Evolutionary conservation across 2,888 invertebrate genomes (phyloP).

Genomic region (Drosophila neotestacea): DNA sequence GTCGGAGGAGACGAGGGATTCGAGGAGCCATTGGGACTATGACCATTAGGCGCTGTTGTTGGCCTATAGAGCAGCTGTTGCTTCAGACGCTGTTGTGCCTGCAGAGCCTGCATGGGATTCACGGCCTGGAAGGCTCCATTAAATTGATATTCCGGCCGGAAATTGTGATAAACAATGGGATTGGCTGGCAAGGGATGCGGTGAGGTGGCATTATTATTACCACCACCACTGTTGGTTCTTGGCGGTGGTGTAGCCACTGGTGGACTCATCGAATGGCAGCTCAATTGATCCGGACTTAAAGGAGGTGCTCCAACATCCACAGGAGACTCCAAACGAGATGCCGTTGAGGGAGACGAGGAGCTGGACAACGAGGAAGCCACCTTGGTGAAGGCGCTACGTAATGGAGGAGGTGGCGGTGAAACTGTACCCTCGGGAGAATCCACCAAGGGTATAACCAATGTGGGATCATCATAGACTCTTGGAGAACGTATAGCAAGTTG

Average conservation of each 20-base stretch:
- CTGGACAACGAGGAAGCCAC: conserved; percentile 85
- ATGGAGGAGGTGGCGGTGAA: conserved; percentile 65
- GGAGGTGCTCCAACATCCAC: conserved; percentile 89
- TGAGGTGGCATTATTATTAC: conserved; percentile 33
- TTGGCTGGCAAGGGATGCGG: conserved; percentile 79
- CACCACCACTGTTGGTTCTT: conserved; percentile 73
- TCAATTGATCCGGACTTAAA: conserved; percentile 91
- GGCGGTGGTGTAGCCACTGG: conserved; percentile 88
- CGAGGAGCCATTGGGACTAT: conserved; percentile 47
- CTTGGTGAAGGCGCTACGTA: conserved; percentile 94
- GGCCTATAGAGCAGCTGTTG: conserved; percentile 84
- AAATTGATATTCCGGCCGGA: conserved; percentile 84
- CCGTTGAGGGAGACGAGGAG: conserved; percentile 67
- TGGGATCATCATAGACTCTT: conserved; percentile 84
- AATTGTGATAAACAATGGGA: conserved; percentile 83
- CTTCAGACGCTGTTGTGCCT: conserved; percentile 83
- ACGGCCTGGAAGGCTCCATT: conserved; percentile 85
- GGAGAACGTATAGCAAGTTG: conserved; percentile 83
- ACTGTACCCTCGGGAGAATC: conserved; percentile 76
- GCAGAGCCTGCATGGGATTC: conserved; percentile 83
- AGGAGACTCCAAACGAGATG: conserved; percentile 83
- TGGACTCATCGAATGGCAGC: conserved; percentile 93
- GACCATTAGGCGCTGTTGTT: conserved; percentile 65
- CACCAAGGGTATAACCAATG: conserved; percentile 79
- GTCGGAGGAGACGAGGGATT: conserved; percentile 51